A percentile compares a stretch with the other conserved stretches of the same genome.
Conservation (phyloP, 2,113 vertebrate genomes). For the Cryptoleucopteryx plumbea region DNA sequence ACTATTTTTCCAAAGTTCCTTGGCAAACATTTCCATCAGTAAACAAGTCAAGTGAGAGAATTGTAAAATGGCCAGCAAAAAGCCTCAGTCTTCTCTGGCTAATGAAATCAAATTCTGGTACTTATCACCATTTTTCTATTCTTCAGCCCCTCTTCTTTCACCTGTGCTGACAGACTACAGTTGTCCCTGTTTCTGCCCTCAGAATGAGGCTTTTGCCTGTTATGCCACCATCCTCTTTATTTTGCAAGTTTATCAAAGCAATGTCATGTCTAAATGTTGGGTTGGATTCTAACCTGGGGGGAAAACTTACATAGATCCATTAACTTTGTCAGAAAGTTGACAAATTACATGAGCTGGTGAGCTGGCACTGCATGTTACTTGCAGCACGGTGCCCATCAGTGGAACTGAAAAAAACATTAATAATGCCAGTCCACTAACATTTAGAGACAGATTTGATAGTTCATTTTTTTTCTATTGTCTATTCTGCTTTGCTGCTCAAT, state of each 20-base stretch:
- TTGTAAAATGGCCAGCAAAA: slow-evolving; percentile 21
- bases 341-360: background rate
- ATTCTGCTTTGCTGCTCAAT: background rate
- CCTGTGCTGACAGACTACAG: slow-evolving; percentile 16
- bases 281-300: background rate
- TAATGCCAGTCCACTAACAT: background rate
- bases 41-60: slow-evolving; percentile 41
- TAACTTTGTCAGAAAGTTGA: background rate
- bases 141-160: background rate
- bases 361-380: background rate
- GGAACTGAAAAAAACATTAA: background rate
- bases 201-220: background rate
- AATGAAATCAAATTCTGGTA: background rate
- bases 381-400: background rate
- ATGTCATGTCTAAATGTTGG: background rate
- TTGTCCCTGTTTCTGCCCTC: background rate
- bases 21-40: slow-evolving; percentile 54
- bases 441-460: background rate
- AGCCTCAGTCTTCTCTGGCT: background rate
- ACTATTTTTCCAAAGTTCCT: slow-evolving; percentile 58
- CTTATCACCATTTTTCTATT: background rate
- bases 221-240: background rate
- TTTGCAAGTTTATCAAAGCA: background rate
- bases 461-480: background rate
- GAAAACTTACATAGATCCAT: background rate